Evolutionary conservation across 2,113 vertebrate species (phyloP), one percentile per base, ranked within the genome.

Genomic region (Ovis canadensis): DNA sequence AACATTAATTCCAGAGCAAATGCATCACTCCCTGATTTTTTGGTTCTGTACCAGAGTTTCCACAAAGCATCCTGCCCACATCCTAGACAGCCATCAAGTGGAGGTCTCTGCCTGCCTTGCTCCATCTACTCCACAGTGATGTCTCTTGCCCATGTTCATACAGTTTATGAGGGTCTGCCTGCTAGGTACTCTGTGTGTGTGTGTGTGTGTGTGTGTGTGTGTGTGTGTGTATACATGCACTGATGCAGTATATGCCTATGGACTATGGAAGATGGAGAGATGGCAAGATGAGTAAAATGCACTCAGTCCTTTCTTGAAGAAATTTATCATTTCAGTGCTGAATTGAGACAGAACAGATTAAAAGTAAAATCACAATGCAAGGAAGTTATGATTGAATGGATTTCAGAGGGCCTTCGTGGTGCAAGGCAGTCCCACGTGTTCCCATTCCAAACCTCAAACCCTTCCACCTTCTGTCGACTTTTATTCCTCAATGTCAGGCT

Each of bases 341-440:
- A 85, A 4, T 27, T 3, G 2, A 43, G 55, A 60, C 59, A 64
- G n/a, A 88, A 33, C 3, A 52, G 40, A 54, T 16, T 11, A 45
- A 67, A 80, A 80, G 31, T 21, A n/a, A 94, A 59, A 11, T 48
- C 55, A 13, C 12, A 19, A 14, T 4, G 6, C 19, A 17, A 31
- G 23, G 78, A 43, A 33, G 17, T 16, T 36, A 19, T 9, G 36
- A 29, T 4, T 3, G 11, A 19, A 16, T 13, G 40, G 15, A 36
- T 19, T 55, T 90, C 52, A 27, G 11, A 43, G 62, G 40, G 15
- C 17, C 1, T 0, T 55, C 29, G 1, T 0, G 16, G n/a, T 0
- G 0, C 33, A 11, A 54, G 55, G 14, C 14, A 4, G 2, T 1
- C 31, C 33, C 33, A 36, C 0, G 0, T 15, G 10, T 33, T 50